Percentiles rank a stretch among this genome's conserved stretches.
Evolutionary conservation across 2,797 vertebrate species (phyloP).

Genomic region (Pseudopleuronectes americanus): DNA sequence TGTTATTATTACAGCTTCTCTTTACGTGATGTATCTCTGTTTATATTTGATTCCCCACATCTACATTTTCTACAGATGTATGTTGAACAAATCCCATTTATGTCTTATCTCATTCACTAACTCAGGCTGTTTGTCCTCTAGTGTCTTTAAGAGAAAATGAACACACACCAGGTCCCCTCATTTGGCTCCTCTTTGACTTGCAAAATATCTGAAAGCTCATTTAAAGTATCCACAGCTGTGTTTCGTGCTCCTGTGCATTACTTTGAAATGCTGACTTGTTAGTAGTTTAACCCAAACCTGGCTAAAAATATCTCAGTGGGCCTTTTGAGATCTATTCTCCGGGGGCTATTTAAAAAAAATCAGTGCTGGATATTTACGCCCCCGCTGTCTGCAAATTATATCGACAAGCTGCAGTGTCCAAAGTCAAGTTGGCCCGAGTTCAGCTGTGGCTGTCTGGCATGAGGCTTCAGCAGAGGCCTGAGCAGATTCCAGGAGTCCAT

Average conservation of each 20-base stretch:
- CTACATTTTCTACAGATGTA: not conserved
- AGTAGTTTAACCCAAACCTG: not conserved
- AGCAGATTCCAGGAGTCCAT: constrained; percentile 61
- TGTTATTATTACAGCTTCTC: not conserved
- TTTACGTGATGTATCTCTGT: not conserved
- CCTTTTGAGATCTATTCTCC: constrained; percentile 7
- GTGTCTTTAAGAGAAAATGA: constrained; percentile 16
- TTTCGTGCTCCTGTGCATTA: not conserved
- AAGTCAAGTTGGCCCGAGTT: constrained; percentile 68
- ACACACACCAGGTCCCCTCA: not conserved
- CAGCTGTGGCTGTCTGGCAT: constrained; percentile 52
- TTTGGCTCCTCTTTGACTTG: not conserved
- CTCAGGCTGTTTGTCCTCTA: constrained; percentile 15
- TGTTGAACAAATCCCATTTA: no score
- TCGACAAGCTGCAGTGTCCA: constrained; percentile 66
- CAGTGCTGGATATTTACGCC: constrained; percentile 38
- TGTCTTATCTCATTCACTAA: constrained; percentile 2
- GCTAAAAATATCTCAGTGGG: not conserved
- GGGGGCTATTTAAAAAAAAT: constrained; percentile 44
- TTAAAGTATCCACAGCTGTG: not conserved
- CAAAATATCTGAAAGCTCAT: not conserved
- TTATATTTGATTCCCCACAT: not conserved
- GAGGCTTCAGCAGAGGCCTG: constrained; percentile 48
- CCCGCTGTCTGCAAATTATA: constrained; percentile 61
- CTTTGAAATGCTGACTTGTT: constrained; percentile 8